Evolutionary conservation across 2,888 invertebrate genomes (phyloP).

Genomic region (Trichopoda pennipes): DNA sequence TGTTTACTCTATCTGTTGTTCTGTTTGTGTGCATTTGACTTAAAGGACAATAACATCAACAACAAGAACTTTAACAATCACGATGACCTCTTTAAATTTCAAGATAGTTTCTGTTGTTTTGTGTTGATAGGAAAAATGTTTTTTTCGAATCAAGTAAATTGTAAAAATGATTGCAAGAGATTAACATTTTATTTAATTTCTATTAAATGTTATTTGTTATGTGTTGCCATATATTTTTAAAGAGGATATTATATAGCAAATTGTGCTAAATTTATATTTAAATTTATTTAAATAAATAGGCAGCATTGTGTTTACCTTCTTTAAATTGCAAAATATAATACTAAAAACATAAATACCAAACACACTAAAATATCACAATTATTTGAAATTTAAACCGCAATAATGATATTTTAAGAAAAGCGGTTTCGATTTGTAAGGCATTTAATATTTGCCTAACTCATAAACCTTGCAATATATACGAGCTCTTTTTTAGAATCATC

Average conservation of each 20-base stretch:
- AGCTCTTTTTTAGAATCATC: too few relatives aligned
- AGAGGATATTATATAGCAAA: not conserved
- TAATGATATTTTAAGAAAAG: too few relatives aligned
- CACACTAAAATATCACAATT: too few relatives aligned
- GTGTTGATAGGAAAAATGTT: constrained; percentile 14
- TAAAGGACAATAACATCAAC: constrained; percentile 49
- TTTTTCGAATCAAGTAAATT: constrained; percentile 1
- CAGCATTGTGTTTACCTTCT: too few relatives aligned
- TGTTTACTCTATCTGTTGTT: constrained; percentile 16
- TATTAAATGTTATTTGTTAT: constrained; percentile 4
- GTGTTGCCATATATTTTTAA: not conserved
- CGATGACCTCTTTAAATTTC: constrained; percentile 37
- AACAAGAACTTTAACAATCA: constrained; percentile 15
- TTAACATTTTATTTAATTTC: constrained; percentile 1
- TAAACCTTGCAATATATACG: too few relatives aligned
- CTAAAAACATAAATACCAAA: too few relatives aligned
- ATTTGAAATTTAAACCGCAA: too few relatives aligned
- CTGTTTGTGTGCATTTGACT: constrained; percentile 46
- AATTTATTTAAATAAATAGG: too few relatives aligned
- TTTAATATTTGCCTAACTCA: too few relatives aligned
- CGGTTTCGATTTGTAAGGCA: too few relatives aligned
- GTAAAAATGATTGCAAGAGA: not conserved
- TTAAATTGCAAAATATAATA: too few relatives aligned
- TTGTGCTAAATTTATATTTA: too few relatives aligned
- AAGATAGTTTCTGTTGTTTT: not conserved